These are phyloP conservation scores for Panorpa germanica DNA, from an alignment of 2,888 invertebrate genomes.

Conservation along the genomic window DNA sequence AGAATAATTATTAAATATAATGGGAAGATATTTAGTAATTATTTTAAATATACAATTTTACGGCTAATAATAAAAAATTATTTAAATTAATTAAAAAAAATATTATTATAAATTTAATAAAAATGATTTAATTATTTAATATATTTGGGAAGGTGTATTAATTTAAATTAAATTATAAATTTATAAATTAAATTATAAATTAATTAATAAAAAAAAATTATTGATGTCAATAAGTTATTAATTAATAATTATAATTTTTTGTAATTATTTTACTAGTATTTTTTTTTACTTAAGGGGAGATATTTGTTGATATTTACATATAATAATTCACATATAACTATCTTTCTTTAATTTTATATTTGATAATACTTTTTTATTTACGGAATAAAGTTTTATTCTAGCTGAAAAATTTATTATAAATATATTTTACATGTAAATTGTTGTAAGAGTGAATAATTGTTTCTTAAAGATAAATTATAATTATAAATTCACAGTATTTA, in stretches of 20 bases:
- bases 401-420: constrained; percentile 26
- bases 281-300: constrained; percentile 10
- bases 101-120: constrained; percentile 8
- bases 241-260: constrained; percentile 11
- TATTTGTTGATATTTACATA: constrained; percentile 16
- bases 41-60: constrained; percentile 7
- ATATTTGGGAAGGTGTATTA: constrained; percentile 14
- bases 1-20: constrained; percentile 12
- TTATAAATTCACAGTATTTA: constrained; percentile 25
- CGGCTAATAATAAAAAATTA: constrained; percentile 10
- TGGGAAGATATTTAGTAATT: constrained; percentile 11
- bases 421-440: constrained; percentile 37
- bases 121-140: constrained; percentile 9
- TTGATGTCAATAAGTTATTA: constrained; percentile 11
- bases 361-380: constrained; percentile 20
- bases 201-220: constrained; percentile 10
- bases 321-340: constrained; percentile 14
- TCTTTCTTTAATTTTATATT: constrained; percentile 15
- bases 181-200: constrained; percentile 8
- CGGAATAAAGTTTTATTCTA: constrained; percentile 29
- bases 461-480: constrained; percentile 24
- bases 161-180: constrained; percentile 20
- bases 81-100: constrained; percentile 10
- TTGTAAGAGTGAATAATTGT: constrained; percentile 23
- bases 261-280: constrained; percentile 10